Evolutionary conservation across 2,888 invertebrate genomes (phyloP).

Genomic region (Lycophotia porphyrea): DNA sequence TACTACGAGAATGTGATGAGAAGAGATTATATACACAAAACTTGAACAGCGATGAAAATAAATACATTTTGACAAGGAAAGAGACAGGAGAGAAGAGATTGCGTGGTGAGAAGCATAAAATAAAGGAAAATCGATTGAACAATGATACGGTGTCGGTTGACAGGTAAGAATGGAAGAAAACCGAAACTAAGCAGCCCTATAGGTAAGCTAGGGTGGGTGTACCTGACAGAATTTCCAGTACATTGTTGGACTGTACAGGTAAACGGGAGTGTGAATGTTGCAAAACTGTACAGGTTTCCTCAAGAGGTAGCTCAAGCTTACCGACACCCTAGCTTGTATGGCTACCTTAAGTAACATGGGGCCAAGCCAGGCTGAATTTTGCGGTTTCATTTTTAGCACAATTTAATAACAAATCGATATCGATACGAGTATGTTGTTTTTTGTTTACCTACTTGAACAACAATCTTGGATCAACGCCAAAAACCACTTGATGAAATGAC

Average conservation of each 20-base stretch:
- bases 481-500: conserved; percentile 16
- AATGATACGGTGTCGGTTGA: not conserved
- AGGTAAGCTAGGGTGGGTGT: too few species aligned
- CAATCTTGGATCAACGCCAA: conserved; percentile 21
- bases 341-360: not conserved
- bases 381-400: not conserved
- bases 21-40: not conserved
- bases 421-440: not conserved
- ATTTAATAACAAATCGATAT: not conserved
- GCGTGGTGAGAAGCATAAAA: not conserved
- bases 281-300: too few species aligned
- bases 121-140: not conserved
- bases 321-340: too few species aligned
- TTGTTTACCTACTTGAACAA: conserved; percentile 24
- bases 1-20: not conserved
- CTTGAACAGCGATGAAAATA: not conserved
- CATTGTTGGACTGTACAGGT: too few species aligned
- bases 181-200: not conserved
- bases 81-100: not conserved
- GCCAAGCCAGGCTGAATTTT: not conserved
- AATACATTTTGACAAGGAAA: conserved; percentile 3
- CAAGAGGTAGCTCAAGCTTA: too few species aligned
- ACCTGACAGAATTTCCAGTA: too few species aligned
- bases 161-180: not conserved
- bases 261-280: too few species aligned